These are phyloP conservation scores for Nasua narica DNA, from an alignment of 2,797 vertebrate genomes.

Conservation along the genomic window DNA sequence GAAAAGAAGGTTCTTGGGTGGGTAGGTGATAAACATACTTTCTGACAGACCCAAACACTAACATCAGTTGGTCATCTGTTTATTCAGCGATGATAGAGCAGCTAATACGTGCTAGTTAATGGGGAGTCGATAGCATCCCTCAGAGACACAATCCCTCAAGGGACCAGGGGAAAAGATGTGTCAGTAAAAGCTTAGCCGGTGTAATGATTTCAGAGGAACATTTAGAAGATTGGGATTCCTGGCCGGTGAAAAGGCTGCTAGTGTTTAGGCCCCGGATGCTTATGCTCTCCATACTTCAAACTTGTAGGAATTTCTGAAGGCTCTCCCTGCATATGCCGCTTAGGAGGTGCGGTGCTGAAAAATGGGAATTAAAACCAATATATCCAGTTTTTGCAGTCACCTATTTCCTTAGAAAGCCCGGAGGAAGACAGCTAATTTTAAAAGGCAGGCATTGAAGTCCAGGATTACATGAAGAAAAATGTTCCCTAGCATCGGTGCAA, in stretches of 20 bases:
- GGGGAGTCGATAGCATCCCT: not conserved
- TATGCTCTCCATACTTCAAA: not conserved
- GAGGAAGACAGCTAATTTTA: slow-evolving; percentile 49
- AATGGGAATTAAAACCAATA: not conserved
- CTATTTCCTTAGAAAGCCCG: slow-evolving; percentile 44
- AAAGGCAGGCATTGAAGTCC: not conserved
- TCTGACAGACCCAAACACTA: not conserved
- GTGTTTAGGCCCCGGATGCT: not conserved
- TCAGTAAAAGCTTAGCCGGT: not conserved
- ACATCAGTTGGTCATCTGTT: not conserved
- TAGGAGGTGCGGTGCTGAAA: not conserved
- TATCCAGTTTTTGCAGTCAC: not conserved
- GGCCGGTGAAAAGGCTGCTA: not conserved
- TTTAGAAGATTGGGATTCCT: not conserved
- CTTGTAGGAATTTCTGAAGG: not conserved
- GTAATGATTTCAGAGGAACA: not conserved
- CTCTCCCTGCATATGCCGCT: not conserved
- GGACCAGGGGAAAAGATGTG: not conserved
- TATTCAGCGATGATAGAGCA: not conserved
- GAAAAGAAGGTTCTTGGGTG: not conserved
- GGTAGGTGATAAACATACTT: not conserved
- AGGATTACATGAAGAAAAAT: not conserved
- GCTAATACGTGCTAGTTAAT: not conserved
- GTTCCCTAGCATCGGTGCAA: not conserved
- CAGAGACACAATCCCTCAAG: not conserved